Evolutionary conservation across 2,113 vertebrate genomes (phyloP).

Genomic region (Strix uralensis): DNA sequence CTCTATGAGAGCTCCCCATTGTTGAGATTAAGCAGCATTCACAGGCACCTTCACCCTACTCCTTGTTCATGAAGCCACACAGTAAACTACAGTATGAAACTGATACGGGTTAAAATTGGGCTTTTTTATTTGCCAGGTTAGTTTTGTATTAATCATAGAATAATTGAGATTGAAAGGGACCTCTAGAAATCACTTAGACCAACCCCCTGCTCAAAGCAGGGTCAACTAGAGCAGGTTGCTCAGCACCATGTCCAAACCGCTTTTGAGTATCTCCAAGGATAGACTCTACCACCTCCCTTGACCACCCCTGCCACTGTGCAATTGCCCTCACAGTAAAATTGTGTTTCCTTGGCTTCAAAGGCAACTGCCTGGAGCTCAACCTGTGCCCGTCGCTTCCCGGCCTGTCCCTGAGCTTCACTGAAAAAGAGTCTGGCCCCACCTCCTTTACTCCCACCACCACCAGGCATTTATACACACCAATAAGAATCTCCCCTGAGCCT

Average conservation of each 20-base stretch:
- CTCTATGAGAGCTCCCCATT: background rate
- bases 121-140: background rate
- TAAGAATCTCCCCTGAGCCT: background rate
- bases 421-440: background rate
- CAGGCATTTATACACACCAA: background rate
- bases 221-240: background rate
- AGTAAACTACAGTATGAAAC: background rate
- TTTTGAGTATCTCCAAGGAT: background rate
- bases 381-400: background rate
- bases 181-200: background rate
- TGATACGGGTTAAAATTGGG: background rate
- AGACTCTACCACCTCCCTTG: background rate
- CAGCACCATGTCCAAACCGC: background rate
- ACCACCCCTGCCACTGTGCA: background rate
- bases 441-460: background rate
- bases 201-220: background rate
- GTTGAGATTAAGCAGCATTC: background rate
- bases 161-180: background rate
- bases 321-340: background rate
- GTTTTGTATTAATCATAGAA: background rate
- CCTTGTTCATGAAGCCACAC: background rate
- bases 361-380: background rate
- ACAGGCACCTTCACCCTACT: background rate
- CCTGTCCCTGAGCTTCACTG: background rate
- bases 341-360: background rate